Percentiles rank a stretch among this genome's conserved stretches.
These are phyloP conservation scores for Lasioglossum oenotherae DNA, from an alignment of 2,888 invertebrate genomes.

Conservation along the genomic window DNA sequence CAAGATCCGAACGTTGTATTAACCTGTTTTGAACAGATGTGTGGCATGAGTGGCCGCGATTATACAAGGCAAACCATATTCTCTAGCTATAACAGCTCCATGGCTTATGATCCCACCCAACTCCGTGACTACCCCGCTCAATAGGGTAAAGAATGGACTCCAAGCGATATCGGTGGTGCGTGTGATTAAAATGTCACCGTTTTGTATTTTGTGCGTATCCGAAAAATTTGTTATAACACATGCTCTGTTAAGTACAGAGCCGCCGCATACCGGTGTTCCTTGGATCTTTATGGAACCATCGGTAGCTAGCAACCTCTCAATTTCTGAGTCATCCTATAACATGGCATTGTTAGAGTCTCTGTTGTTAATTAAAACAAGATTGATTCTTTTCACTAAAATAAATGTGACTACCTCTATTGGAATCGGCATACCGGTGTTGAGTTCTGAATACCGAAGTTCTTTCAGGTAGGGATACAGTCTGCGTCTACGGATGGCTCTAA, in stretches of 20 bases:
- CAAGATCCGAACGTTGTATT: not conserved
- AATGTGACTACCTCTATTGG: constrained; percentile 69
- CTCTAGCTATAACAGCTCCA: constrained; percentile 93
- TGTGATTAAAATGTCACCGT: constrained; percentile 91
- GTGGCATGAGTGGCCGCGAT: constrained; percentile 91
- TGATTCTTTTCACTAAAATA: not conserved
- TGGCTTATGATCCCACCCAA: constrained; percentile 93
- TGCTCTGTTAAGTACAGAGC: constrained; percentile 88
- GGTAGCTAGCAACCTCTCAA: not conserved
- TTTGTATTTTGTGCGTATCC: constrained; percentile 85
- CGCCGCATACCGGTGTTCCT: constrained; percentile 91
- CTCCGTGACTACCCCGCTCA: constrained; percentile 92
- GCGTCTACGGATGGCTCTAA: constrained; percentile 88
- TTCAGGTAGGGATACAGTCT: constrained; percentile 87
- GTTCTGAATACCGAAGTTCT: constrained; percentile 88
- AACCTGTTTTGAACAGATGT: constrained; percentile 88
- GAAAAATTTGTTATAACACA: constrained; percentile 89
- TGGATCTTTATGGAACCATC: constrained; percentile 73
- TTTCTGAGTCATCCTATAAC: constrained; percentile 31
- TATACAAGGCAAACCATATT: constrained; percentile 93
- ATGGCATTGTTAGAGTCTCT: not conserved
- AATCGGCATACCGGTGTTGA: constrained; percentile 85
- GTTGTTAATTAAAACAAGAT: not conserved
- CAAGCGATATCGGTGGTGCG: constrained; percentile 93
- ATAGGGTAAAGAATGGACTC: constrained; percentile 93